A percentile compares a stretch with the other conserved stretches of the same genome.
Conservation (phyloP, 2,797 vertebrate species). For the Novumbra hubbsi region DNA sequence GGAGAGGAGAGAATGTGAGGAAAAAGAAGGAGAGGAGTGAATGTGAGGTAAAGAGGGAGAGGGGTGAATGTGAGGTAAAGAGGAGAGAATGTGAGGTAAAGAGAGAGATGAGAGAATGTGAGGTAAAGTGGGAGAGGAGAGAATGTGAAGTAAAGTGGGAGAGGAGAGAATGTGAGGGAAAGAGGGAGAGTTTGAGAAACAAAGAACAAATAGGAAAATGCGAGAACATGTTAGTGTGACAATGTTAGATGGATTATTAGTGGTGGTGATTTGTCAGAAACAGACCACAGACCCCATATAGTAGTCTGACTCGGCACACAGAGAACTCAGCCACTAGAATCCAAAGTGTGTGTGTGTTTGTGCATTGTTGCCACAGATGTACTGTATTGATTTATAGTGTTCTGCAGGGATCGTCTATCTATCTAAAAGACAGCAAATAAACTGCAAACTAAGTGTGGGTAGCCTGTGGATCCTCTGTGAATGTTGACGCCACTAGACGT, state of each 20-base stretch:
- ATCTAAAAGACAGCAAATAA: neutral
- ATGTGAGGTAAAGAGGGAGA: conserved; percentile 3
- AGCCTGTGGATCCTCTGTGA: neutral
- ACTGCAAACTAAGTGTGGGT: neutral
- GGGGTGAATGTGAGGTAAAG: conserved; percentile 3
- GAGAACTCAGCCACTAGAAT: neutral
- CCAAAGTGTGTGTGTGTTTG: neutral
- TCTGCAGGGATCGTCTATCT: neutral
- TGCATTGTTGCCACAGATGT: neutral
- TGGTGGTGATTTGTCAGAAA: neutral
- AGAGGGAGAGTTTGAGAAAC: neutral
- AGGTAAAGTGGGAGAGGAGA: neutral
- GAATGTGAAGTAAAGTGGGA: neutral
- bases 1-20: no score
- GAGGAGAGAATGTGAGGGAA: neutral
- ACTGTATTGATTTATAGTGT: neutral
- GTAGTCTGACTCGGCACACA: neutral
- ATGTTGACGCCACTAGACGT: neutral
- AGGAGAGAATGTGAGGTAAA: neutral
- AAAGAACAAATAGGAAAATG: neutral
- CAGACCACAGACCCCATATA: neutral
- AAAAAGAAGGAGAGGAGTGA: conserved; percentile 10
- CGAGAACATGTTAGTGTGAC: neutral
- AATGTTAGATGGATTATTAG: neutral
- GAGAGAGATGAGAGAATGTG: neutral